Evolutionary conservation across 2,888 invertebrate species (phyloP).

Genomic region (Busseola fusca): DNA sequence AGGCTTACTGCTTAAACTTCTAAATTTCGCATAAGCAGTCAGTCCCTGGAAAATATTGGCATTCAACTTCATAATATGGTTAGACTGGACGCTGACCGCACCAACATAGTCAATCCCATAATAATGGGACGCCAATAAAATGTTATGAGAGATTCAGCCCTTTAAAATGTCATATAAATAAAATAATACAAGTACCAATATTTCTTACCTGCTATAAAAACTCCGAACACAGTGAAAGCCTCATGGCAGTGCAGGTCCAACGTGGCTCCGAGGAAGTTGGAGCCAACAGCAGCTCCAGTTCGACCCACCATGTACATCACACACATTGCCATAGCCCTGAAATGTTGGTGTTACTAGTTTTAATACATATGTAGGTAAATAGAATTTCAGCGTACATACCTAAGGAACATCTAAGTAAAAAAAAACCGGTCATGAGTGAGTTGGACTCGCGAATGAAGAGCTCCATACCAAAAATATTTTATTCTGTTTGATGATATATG

Average conservation of each 20-base stretch:
- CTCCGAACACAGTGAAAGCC: constrained; percentile 89
- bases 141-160: not conserved
- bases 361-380: not conserved
- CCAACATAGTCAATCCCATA: not conserved
- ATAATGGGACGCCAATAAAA: not conserved
- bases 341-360: constrained; percentile 22
- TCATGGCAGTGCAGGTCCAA: constrained; percentile 90
- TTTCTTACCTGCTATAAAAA: constrained; percentile 81
- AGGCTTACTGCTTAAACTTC: not conserved
- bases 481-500: no score
- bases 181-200: not conserved
- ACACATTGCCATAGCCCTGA: constrained; percentile 91
- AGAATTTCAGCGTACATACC: no score
- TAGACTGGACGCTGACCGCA: not conserved
- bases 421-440: no score
- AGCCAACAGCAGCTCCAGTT: constrained; percentile 90
- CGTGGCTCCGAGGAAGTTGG: constrained; percentile 89
- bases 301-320: constrained; percentile 90
- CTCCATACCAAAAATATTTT: no score
- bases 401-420: no score
- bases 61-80: not conserved
- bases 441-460: no score
- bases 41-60: not conserved
- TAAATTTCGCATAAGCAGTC: not conserved
- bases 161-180: not conserved